These are phyloP conservation scores for Seladonia tumulorum DNA, from an alignment of 2,888 invertebrate species.

Conservation along the genomic window DNA sequence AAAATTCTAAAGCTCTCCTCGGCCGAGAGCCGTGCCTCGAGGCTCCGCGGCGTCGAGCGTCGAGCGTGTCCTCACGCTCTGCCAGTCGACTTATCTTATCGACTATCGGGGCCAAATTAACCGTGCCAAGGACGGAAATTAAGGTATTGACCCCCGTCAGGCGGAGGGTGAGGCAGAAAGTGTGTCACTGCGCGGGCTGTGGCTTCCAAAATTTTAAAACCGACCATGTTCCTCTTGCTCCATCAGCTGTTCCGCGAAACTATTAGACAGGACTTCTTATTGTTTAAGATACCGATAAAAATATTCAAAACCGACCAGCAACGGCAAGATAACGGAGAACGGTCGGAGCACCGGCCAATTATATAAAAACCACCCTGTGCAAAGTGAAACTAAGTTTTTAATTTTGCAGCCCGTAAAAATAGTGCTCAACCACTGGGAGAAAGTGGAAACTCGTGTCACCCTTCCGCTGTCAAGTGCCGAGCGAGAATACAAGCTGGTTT, in stretches of 20 bases:
- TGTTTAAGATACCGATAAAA: background rate
- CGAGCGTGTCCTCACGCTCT: conserved; percentile 19
- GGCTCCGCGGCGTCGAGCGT: background rate
- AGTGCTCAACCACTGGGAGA: conserved; percentile 7
- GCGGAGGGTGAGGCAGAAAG: conserved; percentile 6
- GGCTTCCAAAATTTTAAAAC: background rate
- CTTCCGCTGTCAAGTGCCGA: background rate
- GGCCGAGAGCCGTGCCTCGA: background rate
- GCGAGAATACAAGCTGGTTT: background rate
- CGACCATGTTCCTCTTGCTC: background rate
- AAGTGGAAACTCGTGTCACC: background rate
- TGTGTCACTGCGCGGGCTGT: background rate
- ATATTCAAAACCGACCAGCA: background rate
- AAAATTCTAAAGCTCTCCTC: conserved; percentile 47
- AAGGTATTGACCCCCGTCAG: conserved; percentile 28
- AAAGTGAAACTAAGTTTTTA: conserved; percentile 13
- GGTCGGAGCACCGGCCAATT: background rate
- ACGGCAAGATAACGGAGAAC: background rate
- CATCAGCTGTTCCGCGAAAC: background rate
- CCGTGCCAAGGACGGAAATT: conserved; percentile 60
- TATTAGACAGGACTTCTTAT: background rate
- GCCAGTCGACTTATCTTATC: conserved; percentile 45
- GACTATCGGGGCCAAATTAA: conserved; percentile 50
- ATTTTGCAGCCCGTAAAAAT: conserved; percentile 30
- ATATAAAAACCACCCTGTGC: background rate